These are phyloP conservation scores for Patella caerulea DNA, from an alignment of 2,888 invertebrate genomes.

Conservation along the genomic window DNA sequence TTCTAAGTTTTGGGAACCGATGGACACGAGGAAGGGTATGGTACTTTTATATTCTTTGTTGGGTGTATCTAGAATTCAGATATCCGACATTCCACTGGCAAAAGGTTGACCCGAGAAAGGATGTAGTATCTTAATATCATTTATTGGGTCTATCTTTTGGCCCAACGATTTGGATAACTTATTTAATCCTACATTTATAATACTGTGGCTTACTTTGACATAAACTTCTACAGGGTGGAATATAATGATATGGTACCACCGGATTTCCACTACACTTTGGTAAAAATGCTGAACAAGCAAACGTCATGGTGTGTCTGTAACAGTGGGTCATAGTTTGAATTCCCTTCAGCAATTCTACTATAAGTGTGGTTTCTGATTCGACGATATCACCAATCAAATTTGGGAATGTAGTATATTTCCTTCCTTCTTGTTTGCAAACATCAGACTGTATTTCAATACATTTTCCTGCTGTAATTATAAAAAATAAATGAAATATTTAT, in stretches of 20 bases:
- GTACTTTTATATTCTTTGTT: too few relatives aligned
- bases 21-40: too few relatives aligned
- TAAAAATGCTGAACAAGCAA: slow-evolving; percentile 52
- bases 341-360: slow-evolving; percentile 40
- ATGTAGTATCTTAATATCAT: too few relatives aligned
- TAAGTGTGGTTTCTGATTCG: slow-evolving; percentile 36
- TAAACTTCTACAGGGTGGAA: slow-evolving; percentile 61
- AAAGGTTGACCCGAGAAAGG: too few relatives aligned
- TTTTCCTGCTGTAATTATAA: slow-evolving; percentile 40
- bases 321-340: slow-evolving; percentile 52
- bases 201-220: slow-evolving; percentile 50
- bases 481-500: not conserved
- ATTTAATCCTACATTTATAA: too few relatives aligned
- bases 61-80: too few relatives aligned
- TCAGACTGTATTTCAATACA: slow-evolving; percentile 37
- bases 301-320: slow-evolving; percentile 50
- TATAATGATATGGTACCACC: slow-evolving; percentile 41
- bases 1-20: too few relatives aligned
- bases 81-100: too few relatives aligned
- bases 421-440: slow-evolving; percentile 43
- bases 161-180: too few relatives aligned
- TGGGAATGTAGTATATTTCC: slow-evolving; percentile 51
- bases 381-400: slow-evolving; percentile 44
- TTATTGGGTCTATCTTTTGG: too few relatives aligned
- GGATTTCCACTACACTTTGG: slow-evolving; percentile 53